These are phyloP conservation scores for Eledone cirrhosa DNA, from an alignment of 2,888 invertebrate genomes.

Conservation along the genomic window DNA sequence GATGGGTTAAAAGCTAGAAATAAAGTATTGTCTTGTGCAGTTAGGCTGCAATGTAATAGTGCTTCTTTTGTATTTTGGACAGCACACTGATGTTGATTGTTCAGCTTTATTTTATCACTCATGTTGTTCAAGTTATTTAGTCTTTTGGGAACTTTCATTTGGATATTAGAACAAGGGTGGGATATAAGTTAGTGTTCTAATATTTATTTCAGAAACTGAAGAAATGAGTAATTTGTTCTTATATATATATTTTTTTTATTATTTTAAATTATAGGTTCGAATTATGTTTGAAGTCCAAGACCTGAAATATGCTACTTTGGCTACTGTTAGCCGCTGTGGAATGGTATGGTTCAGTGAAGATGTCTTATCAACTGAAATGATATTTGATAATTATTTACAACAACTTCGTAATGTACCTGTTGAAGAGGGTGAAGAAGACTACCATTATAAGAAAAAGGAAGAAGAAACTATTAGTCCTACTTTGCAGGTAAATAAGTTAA, in stretches of 20 bases:
- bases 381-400: slow-evolving; percentile 93
- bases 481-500: slow-evolving; percentile 48
- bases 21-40: no score
- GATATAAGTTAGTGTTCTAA: no score
- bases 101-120: no score
- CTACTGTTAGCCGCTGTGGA: slow-evolving; percentile 98
- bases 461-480: slow-evolving; percentile 62
- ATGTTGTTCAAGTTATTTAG: no score
- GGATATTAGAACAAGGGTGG: no score
- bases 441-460: slow-evolving; percentile 35
- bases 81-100: no score
- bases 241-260: not conserved
- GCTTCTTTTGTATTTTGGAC: no score
- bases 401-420: slow-evolving; percentile 76
- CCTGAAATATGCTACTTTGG: slow-evolving; percentile 95
- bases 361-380: slow-evolving; percentile 97
- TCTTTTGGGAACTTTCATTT: no score
- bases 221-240: no score
- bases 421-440: slow-evolving; percentile 65
- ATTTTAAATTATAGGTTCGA: slow-evolving; percentile 58
- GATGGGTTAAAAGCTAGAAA: no score
- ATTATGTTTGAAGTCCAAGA: slow-evolving; percentile 84
- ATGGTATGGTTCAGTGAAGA: slow-evolving; percentile 99
- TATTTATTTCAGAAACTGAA: no score
- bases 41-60: no score